A percentile compares a stretch with the other conserved stretches of the same genome.
Conservation (phyloP, 2,888 invertebrate species). For the Diplolepis rosae region DNA sequence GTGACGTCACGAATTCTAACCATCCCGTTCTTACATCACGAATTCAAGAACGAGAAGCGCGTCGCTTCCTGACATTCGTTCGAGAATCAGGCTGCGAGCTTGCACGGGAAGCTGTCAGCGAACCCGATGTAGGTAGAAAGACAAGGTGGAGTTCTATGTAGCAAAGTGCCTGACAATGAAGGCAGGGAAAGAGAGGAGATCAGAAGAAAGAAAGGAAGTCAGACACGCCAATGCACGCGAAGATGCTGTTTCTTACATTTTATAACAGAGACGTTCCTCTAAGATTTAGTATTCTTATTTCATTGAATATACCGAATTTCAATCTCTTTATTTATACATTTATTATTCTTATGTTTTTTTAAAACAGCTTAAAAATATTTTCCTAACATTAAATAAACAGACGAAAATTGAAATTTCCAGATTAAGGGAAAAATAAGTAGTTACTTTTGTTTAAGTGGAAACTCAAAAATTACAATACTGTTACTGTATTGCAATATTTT, state of each 20-base stretch:
- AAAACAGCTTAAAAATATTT: too few species aligned
- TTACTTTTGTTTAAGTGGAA: too few species aligned
- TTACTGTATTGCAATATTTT: too few species aligned
- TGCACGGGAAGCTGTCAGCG: conserved; percentile 52
- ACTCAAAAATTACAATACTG: too few species aligned
- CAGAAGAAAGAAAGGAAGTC: conserved; percentile 34
- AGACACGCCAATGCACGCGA: conserved; percentile 14
- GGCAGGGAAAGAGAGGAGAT: conserved; percentile 40
- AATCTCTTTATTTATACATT: too few species aligned
- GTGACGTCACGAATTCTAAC: conserved; percentile 14
- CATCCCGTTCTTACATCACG: conserved; percentile 9
- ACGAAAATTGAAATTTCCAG: too few species aligned
- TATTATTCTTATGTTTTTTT: too few species aligned
- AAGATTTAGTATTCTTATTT: neutral
- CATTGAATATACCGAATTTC: neutral
- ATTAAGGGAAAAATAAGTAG: too few species aligned
- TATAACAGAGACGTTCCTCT: conserved; percentile 6
- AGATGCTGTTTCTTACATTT: conserved; percentile 11
- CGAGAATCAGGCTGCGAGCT: conserved; percentile 47
- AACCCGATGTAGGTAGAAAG: conserved; percentile 50
- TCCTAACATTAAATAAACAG: too few species aligned
- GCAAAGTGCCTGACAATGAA: conserved; percentile 46
- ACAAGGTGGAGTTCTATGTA: conserved; percentile 58
- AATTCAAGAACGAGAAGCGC: conserved; percentile 9
- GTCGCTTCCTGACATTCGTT: conserved; percentile 28